Evolutionary conservation across 2,888 invertebrate genomes (phyloP).

Genomic region (Lepidocyrtinus sp.): DNA sequence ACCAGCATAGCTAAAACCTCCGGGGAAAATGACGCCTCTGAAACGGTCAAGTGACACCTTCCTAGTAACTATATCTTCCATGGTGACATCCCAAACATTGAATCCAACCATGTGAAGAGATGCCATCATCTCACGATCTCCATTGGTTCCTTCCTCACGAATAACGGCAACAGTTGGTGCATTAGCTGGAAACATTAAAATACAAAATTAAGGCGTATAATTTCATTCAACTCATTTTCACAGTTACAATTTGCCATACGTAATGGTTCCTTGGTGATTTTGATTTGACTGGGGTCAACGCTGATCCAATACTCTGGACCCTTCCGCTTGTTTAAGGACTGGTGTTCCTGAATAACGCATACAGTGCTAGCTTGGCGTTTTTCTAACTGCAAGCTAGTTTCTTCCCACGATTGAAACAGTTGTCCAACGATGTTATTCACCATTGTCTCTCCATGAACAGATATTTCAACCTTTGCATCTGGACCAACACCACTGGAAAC

Average conservation of each 20-base stretch:
- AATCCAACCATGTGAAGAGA: slow-evolving; percentile 87
- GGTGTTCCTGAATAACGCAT: slow-evolving; percentile 86
- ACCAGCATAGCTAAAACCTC: slow-evolving; percentile 99
- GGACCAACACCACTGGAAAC: slow-evolving; percentile 80
- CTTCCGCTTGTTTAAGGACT: slow-evolving; percentile 79
- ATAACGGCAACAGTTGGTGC: slow-evolving; percentile 87
- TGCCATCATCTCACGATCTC: slow-evolving; percentile 96
- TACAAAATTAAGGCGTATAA: not conserved
- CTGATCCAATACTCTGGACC: slow-evolving; percentile 83
- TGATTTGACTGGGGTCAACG: slow-evolving; percentile 74
- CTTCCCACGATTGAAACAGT: slow-evolving; percentile 92
- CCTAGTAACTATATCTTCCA: slow-evolving; percentile 87
- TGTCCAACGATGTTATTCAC: slow-evolving; percentile 79
- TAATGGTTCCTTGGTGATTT: slow-evolving; percentile 71
- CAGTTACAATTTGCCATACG: slow-evolving; percentile 22
- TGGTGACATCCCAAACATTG: slow-evolving; percentile 90
- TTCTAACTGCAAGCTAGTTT: slow-evolving; percentile 93
- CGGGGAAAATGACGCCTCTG: slow-evolving; percentile 93
- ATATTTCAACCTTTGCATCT: slow-evolving; percentile 77
- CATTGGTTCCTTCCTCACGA: slow-evolving; percentile 97
- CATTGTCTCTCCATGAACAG: slow-evolving; percentile 77
- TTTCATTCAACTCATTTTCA: not conserved
- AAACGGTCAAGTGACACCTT: slow-evolving; percentile 84
- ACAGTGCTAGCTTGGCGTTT: slow-evolving; percentile 84
- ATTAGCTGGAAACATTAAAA: slow-evolving; percentile 64